phyloP scores from a whole-genome alignment of 2,888 invertebrate species.

The Hypolimnas misippus region DNA sequence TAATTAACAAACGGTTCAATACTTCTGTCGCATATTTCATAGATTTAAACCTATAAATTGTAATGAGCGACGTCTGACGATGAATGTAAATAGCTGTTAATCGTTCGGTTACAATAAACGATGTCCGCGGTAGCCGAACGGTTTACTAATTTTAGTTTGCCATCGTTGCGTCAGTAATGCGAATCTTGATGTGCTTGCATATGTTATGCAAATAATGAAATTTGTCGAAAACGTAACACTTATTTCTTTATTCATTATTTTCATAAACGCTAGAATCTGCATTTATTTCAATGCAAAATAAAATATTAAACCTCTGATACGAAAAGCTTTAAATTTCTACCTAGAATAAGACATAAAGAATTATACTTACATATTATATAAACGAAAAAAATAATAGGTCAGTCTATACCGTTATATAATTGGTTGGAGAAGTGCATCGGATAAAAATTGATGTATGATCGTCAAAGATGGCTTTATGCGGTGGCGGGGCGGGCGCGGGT shows the following conservation, averaged over 20 bases:
- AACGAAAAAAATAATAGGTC: constrained; percentile 59
- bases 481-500: constrained; percentile 64
- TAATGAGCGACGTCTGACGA: constrained; percentile 63
- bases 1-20: constrained; percentile 26
- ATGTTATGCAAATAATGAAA: constrained; percentile 72
- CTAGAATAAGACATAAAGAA: background rate
- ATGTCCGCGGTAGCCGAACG: constrained; percentile 68
- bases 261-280: constrained; percentile 12
- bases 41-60: constrained; percentile 51
- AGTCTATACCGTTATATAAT: constrained; percentile 77
- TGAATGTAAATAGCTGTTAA: constrained; percentile 72
- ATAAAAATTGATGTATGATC: constrained; percentile 75
- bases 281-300: background rate
- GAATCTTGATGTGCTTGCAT: constrained; percentile 65
- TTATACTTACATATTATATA: background rate
- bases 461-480: constrained; percentile 64
- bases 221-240: constrained; percentile 59
- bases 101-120: constrained; percentile 61
- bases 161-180: constrained; percentile 69
- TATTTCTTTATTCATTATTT: constrained; percentile 24
- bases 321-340: background rate
- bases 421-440: constrained; percentile 66
- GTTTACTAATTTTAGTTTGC: constrained; percentile 73
- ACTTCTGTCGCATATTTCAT: constrained; percentile 44
- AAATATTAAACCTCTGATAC: background rate